Conservation (phyloP, 2,797 vertebrate genomes). For the Microctenopoma lineatum region DNA sequence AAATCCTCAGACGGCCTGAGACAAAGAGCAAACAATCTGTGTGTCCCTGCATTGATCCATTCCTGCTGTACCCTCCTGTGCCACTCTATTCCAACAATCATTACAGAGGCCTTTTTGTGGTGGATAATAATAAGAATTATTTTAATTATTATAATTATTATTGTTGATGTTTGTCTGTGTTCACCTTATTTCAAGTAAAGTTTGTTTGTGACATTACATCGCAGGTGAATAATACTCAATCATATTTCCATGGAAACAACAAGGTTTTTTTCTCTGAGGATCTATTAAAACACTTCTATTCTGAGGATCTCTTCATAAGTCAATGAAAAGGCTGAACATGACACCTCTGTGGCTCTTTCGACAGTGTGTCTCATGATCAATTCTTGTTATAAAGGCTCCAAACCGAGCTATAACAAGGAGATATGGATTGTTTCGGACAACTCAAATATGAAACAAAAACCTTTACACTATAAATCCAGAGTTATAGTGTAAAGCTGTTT, state of each 20-base stretch:
- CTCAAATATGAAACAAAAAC: neutral
- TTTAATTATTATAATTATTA: conserved; percentile 26
- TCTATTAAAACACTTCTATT: conserved; percentile 71
- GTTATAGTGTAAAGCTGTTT: too few relatives aligned
- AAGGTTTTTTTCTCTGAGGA: conserved; percentile 46
- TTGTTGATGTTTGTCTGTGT: conserved; percentile 22
- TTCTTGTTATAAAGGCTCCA: conserved; percentile 27
- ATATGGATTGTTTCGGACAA: neutral
- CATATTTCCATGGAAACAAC: conserved; percentile 84
- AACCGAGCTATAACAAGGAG: conserved; percentile 6
- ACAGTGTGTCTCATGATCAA: conserved; percentile 41
- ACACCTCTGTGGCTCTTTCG: conserved; percentile 45
- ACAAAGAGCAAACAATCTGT: conserved; percentile 72
- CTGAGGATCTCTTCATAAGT: conserved; percentile 61
- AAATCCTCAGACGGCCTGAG: conserved; percentile 69
- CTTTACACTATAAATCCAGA: neutral
- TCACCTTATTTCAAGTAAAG: conserved; percentile 65
- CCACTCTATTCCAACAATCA: conserved; percentile 27
- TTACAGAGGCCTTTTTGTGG: conserved; percentile 9
- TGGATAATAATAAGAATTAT: conserved; percentile 3
- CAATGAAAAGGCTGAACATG: conserved; percentile 59
- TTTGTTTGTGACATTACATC: conserved; percentile 56
- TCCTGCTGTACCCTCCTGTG: conserved; percentile 22
- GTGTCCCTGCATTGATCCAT: conserved; percentile 27
- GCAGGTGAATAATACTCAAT: conserved; percentile 46